These are phyloP conservation scores for Hippoglossus hippoglossus DNA, from an alignment of 2,797 vertebrate species.

Conservation along the genomic window DNA sequence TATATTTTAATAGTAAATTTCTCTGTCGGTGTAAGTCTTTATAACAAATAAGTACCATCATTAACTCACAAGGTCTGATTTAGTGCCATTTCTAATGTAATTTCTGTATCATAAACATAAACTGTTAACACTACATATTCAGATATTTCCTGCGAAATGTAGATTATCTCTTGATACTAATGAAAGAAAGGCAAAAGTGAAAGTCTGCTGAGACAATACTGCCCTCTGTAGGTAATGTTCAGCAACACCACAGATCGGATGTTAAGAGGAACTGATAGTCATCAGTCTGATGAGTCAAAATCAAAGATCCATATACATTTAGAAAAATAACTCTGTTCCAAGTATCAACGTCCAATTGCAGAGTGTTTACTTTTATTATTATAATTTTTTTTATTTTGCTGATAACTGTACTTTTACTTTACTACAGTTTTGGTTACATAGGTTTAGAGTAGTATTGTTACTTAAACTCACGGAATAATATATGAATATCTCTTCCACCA, in stretches of 20 bases:
- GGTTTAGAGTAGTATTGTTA: background rate
- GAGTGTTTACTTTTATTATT: too few species aligned
- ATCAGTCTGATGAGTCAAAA: too few species aligned
- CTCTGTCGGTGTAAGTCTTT: conserved; percentile 13
- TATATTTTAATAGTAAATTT: conserved; percentile 35
- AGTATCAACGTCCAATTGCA: too few species aligned
- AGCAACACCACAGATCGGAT: background rate
- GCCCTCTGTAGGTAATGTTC: conserved; percentile 43
- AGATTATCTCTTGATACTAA: background rate
- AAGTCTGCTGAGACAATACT: conserved; percentile 45
- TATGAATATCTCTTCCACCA: background rate
- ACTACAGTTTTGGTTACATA: too few species aligned
- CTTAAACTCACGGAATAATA: background rate
- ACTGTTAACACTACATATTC: background rate
- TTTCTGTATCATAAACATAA: conserved; percentile 13
- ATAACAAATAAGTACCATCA: background rate
- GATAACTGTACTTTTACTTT: too few species aligned
- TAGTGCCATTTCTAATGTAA: conserved; percentile 43
- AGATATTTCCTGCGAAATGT: conserved; percentile 26
- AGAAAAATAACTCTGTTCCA: too few species aligned
- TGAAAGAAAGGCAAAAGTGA: background rate
- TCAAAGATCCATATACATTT: too few species aligned
- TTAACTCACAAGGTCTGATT: background rate
- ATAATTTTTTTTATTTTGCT: too few species aligned
- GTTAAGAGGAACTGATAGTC: too few species aligned